Conservation (phyloP, 2,888 invertebrate genomes). For the Drosophila quinaria region DNA sequence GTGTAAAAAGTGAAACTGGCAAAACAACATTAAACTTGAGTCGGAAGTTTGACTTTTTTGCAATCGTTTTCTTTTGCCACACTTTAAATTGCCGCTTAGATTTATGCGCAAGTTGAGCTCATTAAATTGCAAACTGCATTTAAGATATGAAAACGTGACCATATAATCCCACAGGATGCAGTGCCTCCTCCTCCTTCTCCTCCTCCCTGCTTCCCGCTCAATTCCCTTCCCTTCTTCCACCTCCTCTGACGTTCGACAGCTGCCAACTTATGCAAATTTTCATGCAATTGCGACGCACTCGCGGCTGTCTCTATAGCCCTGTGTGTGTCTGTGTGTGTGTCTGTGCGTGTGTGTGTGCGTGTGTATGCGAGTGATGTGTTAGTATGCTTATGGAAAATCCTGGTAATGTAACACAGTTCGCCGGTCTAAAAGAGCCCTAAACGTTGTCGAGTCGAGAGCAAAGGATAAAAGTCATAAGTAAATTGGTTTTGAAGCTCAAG, state of each 20-base stretch:
- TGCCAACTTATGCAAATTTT: slow-evolving; percentile 79
- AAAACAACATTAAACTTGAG: slow-evolving; percentile 27
- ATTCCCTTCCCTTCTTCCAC: no score
- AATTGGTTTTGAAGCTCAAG: slow-evolving; percentile 68
- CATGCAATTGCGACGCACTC: slow-evolving; percentile 75
- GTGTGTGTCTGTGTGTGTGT: slow-evolving; percentile 19
- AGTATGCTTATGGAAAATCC: slow-evolving; percentile 51
- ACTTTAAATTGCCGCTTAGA: slow-evolving; percentile 49
- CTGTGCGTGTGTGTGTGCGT: slow-evolving; percentile 23
- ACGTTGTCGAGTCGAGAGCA: slow-evolving; percentile 47
- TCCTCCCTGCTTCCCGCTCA: background rate
- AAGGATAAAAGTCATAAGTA: slow-evolving; percentile 71
- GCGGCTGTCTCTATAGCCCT: slow-evolving; percentile 30
- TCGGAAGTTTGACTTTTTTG: slow-evolving; percentile 6
- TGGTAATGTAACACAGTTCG: slow-evolving; percentile 59
- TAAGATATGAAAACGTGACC: slow-evolving; percentile 37
- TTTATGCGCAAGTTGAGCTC: slow-evolving; percentile 44
- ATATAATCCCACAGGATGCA: slow-evolving; percentile 32
- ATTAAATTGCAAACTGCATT: slow-evolving; percentile 52
- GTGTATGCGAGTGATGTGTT: slow-evolving; percentile 25
- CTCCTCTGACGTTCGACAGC: slow-evolving; percentile 54
- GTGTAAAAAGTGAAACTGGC: slow-evolving; percentile 35
- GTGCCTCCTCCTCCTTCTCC: background rate
- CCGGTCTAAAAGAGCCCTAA: slow-evolving; percentile 50
- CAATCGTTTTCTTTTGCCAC: background rate